Percentiles rank a stretch among this genome's conserved stretches.
These are phyloP conservation scores for Lutraria lutraria DNA, from an alignment of 2,888 invertebrate genomes.

Conservation along the genomic window DNA sequence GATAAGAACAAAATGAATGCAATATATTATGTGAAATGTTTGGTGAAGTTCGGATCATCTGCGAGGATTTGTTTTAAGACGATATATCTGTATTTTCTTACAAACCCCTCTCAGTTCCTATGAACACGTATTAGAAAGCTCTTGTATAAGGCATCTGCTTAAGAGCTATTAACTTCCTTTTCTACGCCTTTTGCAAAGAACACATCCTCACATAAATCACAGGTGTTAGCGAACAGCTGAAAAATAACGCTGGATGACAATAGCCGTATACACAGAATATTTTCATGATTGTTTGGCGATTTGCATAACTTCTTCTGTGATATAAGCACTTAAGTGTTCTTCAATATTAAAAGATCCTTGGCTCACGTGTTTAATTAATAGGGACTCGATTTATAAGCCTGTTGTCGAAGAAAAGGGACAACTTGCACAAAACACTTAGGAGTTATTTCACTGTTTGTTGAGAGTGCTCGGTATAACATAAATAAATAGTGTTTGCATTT, in stretches of 20 bases:
- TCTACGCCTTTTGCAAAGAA: slow-evolving; percentile 28
- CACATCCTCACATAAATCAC: slow-evolving; percentile 10
- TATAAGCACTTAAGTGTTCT: slow-evolving; percentile 47
- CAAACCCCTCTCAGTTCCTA: slow-evolving; percentile 14
- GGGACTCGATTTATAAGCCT: not conserved
- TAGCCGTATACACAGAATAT: slow-evolving; percentile 22
- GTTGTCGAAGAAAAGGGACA: not conserved
- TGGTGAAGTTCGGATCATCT: not conserved
- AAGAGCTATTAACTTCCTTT: slow-evolving; percentile 44
- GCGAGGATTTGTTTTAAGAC: not conserved
- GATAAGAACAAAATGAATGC: not conserved
- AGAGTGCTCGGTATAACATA: not conserved
- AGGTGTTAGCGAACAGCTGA: slow-evolving; percentile 41
- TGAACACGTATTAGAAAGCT: slow-evolving; percentile 33
- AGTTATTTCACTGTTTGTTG: not conserved
- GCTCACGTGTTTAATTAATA: slow-evolving; percentile 40
- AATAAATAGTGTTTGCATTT: not conserved
- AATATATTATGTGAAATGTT: slow-evolving; percentile 1
- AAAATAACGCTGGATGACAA: slow-evolving; percentile 35
- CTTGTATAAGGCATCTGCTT: slow-evolving; percentile 34
- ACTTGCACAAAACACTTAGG: slow-evolving; percentile 7
- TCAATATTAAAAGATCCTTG: not conserved
- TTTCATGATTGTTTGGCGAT: slow-evolving; percentile 42
- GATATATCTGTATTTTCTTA: not conserved
- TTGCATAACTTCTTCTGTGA: slow-evolving; percentile 54